Evolutionary conservation across 1,140 invertebrate genomes (phyloP).

Genomic region (Alviniconcha marisindica): DNA sequence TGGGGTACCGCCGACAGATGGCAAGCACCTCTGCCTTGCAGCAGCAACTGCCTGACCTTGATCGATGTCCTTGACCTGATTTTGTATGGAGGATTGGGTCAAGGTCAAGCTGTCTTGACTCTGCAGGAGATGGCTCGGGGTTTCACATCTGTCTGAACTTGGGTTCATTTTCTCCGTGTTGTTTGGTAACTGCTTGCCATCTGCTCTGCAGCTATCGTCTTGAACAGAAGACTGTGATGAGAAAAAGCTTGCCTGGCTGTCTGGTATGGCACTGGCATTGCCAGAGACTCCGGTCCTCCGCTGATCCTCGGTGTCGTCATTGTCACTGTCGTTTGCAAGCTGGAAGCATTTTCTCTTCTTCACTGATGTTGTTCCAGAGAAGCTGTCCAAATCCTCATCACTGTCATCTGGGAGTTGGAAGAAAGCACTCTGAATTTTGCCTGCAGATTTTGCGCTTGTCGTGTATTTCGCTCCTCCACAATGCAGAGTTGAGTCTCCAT

Average conservation of each 20-base stretch:
- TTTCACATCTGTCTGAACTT: not conserved
- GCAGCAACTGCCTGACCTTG: not conserved
- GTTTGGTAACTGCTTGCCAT: not conserved
- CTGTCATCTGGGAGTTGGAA: not conserved
- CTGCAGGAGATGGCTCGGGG: constrained; percentile 15
- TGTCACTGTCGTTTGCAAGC: not conserved
- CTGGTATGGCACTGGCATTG: not conserved
- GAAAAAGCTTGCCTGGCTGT: not conserved
- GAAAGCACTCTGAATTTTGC: not conserved
- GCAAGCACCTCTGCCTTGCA: not conserved
- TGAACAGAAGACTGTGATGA: not conserved
- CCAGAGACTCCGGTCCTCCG: too few relatives aligned
- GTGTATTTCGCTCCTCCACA: too few relatives aligned
- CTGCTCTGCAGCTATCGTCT: not conserved
- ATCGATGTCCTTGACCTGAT: not conserved
- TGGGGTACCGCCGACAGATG: constrained; percentile 14
- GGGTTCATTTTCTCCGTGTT: not conserved
- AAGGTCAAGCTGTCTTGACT: constrained; percentile 10
- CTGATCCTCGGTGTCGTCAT: not conserved
- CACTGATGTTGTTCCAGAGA: not conserved
- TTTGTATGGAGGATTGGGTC: not conserved
- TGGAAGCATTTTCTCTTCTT: constrained; percentile 27
- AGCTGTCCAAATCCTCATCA: not conserved
- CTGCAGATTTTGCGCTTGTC: not conserved
- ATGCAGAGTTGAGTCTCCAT: too few relatives aligned